Conservation (phyloP, 2,113 vertebrate species). For the Strigops habroptila region DNA sequence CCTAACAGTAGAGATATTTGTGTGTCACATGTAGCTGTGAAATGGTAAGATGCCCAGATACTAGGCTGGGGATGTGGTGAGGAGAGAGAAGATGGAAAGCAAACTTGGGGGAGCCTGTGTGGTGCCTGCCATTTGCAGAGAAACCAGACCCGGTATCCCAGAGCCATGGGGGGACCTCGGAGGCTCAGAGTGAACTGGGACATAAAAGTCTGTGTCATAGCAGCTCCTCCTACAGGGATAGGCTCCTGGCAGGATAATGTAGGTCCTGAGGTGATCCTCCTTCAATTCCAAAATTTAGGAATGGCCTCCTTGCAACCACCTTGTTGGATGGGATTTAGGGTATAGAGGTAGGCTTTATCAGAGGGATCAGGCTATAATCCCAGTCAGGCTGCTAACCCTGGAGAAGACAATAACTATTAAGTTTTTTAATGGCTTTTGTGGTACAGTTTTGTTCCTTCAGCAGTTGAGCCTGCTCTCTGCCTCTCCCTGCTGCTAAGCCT, state of each 20-base stretch:
- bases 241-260: not conserved
- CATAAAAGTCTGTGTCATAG: not conserved
- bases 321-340: not conserved
- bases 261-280: not conserved
- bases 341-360: not conserved
- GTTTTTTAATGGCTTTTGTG: not conserved
- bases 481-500: not conserved
- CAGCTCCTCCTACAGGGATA: rapidly evolving
- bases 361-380: not conserved
- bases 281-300: not conserved
- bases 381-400: not conserved
- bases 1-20: not conserved
- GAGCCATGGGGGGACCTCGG: rapidly evolving
- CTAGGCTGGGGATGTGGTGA: rapidly evolving
- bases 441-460: not conserved
- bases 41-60: not conserved
- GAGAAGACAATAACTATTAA: not conserved
- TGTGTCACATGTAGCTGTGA: not conserved
- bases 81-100: not conserved
- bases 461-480: not conserved
- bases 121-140: not conserved
- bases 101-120: not conserved
- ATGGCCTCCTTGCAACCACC: too few species aligned
- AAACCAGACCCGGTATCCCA: not conserved
- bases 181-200: not conserved